Evolutionary conservation across 2,888 invertebrate genomes (phyloP).

Genomic region (Harpalus rubripes): DNA sequence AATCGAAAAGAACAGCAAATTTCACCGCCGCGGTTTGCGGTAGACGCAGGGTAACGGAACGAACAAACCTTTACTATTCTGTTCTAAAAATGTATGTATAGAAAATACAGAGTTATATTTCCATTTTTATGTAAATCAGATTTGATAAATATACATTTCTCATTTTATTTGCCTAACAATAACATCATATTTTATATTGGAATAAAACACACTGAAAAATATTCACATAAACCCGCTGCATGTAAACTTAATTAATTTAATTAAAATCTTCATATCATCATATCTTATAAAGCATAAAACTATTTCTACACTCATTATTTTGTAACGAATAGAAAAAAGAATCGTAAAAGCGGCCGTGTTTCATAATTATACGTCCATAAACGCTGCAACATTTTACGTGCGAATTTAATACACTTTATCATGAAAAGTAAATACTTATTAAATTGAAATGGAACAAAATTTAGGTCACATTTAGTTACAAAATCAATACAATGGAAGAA

Average conservation of each 20-base stretch:
- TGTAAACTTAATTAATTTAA: neutral
- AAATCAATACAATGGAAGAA: conserved; percentile 35
- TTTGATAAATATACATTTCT: too few relatives aligned
- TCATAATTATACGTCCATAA: neutral
- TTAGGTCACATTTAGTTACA: conserved; percentile 45
- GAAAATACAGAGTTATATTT: too few relatives aligned
- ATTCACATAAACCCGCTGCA: neutral
- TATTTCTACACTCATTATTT: neutral
- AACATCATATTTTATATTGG: neutral
- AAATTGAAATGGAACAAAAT: conserved; percentile 45
- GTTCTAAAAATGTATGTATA: too few relatives aligned
- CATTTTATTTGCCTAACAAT: too few relatives aligned
- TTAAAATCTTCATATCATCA: neutral
- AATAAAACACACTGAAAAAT: neutral
- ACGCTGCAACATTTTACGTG: conserved; percentile 24
- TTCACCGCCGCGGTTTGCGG: too few relatives aligned
- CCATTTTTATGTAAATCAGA: too few relatives aligned
- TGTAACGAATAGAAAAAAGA: neutral
- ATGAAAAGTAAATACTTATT: conserved; percentile 50
- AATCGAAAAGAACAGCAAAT: too few relatives aligned
- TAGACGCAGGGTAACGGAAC: too few relatives aligned
- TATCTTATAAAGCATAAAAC: neutral
- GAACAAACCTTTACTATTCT: too few relatives aligned
- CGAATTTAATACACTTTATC: conserved; percentile 23
- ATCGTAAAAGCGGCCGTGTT: neutral